Evolutionary conservation across 2,888 invertebrate species (phyloP), one percentile per base, ranked within the genome.

Genomic region (Chaetoderma sp.): DNA sequence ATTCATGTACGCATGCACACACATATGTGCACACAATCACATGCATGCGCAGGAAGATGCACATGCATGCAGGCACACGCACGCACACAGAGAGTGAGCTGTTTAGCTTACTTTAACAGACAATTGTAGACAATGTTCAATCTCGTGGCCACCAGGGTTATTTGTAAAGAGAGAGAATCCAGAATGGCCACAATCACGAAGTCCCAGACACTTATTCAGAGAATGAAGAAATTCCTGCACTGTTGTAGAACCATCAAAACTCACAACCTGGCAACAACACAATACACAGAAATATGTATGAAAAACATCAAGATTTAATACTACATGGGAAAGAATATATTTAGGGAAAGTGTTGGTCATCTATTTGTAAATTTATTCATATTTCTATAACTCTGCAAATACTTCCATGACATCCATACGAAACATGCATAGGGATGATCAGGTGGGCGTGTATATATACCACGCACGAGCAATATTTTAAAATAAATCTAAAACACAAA

Each of bases 201-300:
- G 95, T 16, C 95, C 94, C 27, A 97, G 91, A 86, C 96, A 95
- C 65, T 94, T 93, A 72, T 95, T 94, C 25, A 98, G 88, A 0
- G 95, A 94, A 49, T 92, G 90, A 69, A 96, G 90, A 85, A 98
- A 97, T 86, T 98, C 98, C 81, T 95, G 94, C 60, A 98, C 95
- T 23, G 96, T 96, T 1, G 97, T 96, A 1, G 97, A 97, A 1
- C 98, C 98, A 88, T 98, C 98, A 87, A 98, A 98, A 80, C 97
- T 96, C 75, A 97, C 94, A 67, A 98, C 98, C 92, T 94, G 87
- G 28, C 79, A 76, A 61, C 64, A 47, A 36, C 25, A 28, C n/a
- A 10, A 23, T n/a, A 23, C 16, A 39, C 16, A 33, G 18, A 4
- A 25, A 21, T 13, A 30, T 45, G 16, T 8, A 6, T 23, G 25